Conservation (phyloP, 2,797 vertebrate genomes). For the Anomalospiza imberbis region DNA sequence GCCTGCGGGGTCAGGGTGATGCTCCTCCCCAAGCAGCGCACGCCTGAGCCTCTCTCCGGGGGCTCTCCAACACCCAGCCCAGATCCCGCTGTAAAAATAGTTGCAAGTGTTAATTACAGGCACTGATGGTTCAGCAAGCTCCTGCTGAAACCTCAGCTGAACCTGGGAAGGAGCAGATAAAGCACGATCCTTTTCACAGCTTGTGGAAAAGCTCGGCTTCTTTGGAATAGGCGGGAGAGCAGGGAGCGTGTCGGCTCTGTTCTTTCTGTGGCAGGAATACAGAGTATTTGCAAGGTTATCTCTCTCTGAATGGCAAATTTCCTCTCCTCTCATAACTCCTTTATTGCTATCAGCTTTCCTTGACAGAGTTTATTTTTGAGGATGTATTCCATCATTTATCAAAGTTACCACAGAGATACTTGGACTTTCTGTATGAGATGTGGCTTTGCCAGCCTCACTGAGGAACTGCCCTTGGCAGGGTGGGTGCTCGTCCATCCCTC, state of each 20-base stretch:
- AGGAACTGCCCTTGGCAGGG: not conserved
- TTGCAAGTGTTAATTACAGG: slow-evolving; percentile 26
- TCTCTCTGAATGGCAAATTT: not conserved
- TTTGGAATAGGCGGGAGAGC: not conserved
- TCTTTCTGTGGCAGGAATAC: not conserved
- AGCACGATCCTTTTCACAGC: not conserved
- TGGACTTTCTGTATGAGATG: not conserved
- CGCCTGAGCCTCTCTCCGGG: not conserved
- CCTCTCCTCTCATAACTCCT: not conserved
- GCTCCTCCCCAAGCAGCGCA: fast-evolving
- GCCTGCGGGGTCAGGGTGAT: fast-evolving
- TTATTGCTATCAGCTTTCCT: not conserved
- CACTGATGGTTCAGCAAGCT: not conserved
- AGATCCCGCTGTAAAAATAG: not conserved
- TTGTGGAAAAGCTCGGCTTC: not conserved
- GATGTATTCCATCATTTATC: not conserved
- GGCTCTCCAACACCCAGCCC: not conserved
- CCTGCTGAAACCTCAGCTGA: slow-evolving; percentile 17
- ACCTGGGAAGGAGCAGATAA: slow-evolving; percentile 27
- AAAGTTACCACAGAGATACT: fast-evolving
- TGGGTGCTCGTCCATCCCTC: not conserved
- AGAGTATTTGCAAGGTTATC: not conserved
- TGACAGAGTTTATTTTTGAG: not conserved
- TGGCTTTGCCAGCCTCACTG: fast-evolving
- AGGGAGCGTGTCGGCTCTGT: not conserved